Percentiles rank a stretch among this genome's conserved stretches.
These are phyloP conservation scores for Tridacna gigas DNA, from an alignment of 2,888 invertebrate species.

Conservation along the genomic window DNA sequence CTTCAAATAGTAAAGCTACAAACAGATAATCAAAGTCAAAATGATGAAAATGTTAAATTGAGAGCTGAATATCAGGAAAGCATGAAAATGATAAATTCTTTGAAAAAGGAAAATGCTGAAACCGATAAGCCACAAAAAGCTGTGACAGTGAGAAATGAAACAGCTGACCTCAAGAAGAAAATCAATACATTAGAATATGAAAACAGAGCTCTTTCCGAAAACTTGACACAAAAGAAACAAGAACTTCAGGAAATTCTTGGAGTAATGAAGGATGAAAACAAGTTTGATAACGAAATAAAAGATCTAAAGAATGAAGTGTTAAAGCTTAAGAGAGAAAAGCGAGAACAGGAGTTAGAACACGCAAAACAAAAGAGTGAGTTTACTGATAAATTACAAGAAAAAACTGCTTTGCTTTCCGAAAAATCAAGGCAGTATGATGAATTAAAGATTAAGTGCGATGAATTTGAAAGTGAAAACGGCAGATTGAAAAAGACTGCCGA, in stretches of 20 bases:
- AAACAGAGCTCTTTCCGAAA: constrained; percentile 66
- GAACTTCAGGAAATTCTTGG: constrained; percentile 65
- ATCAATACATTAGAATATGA: constrained; percentile 63
- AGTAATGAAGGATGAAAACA: constrained; percentile 70
- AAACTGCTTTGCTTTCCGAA: constrained; percentile 35
- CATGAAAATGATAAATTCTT: constrained; percentile 63
- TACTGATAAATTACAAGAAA: constrained; percentile 50
- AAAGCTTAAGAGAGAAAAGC: constrained; percentile 57
- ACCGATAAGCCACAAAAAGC: constrained; percentile 63
- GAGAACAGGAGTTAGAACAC: constrained; percentile 55
- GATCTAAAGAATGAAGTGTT: constrained; percentile 55
- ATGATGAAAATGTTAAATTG: constrained; percentile 72
- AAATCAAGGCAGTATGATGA: constrained; percentile 43
- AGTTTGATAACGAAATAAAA: constrained; percentile 68
- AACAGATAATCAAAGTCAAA: constrained; percentile 66
- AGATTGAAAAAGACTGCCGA: constrained; percentile 41
- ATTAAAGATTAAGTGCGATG: constrained; percentile 56
- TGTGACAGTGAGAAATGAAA: constrained; percentile 53
- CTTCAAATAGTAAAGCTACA: constrained; percentile 67
- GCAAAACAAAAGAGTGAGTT: constrained; percentile 57
- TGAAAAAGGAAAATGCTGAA: constrained; percentile 66
- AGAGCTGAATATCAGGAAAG: constrained; percentile 69
- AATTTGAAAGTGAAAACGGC: constrained; percentile 55
- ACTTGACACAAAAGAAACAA: constrained; percentile 63
- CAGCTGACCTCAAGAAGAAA: constrained; percentile 56